These are phyloP conservation scores for Hirundichthys speculiger DNA, from an alignment of 2,113 vertebrate species.

Conservation along the genomic window DNA sequence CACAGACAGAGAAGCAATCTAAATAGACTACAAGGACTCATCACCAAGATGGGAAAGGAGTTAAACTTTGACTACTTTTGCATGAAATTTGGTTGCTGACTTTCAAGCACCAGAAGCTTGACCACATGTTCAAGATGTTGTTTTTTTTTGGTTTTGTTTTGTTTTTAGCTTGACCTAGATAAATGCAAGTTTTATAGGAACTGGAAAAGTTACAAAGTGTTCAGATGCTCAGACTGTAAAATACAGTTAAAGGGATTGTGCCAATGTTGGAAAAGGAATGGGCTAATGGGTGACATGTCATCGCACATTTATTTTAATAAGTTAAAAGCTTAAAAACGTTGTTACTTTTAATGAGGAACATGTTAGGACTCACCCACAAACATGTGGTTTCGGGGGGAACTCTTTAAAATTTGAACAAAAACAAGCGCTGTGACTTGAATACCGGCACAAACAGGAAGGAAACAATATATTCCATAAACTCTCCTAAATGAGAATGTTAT, in stretches of 20 bases:
- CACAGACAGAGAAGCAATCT: slow-evolving; percentile 42
- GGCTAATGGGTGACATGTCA: slow-evolving; percentile 34
- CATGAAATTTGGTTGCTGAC: slow-evolving; percentile 42
- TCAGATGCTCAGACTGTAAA: slow-evolving; percentile 30
- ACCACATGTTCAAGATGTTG: slow-evolving; percentile 12
- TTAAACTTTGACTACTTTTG: slow-evolving; percentile 51
- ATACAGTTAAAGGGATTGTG: slow-evolving; percentile 31
- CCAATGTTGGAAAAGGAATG: slow-evolving; percentile 9
- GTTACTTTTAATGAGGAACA: slow-evolving; percentile 63
- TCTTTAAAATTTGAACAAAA: slow-evolving; percentile 62
- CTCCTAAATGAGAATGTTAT: slow-evolving; percentile 69
- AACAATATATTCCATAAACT: slow-evolving; percentile 73
- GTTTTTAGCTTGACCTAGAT: slow-evolving; percentile 17
- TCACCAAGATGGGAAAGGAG: slow-evolving; percentile 43
- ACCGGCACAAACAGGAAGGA: slow-evolving; percentile 76
- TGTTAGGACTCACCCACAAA: slow-evolving; percentile 48
- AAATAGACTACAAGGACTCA: slow-evolving; percentile 50
- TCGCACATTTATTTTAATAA: slow-evolving; percentile 48
- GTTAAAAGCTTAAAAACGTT: slow-evolving; percentile 46
- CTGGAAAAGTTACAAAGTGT: slow-evolving; percentile 34
- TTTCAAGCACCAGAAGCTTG: slow-evolving; percentile 35
- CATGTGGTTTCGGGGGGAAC: slow-evolving; percentile 59
- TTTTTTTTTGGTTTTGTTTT: background rate
- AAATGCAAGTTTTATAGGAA: slow-evolving; percentile 34
- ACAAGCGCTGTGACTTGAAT: slow-evolving; percentile 64